Base-by-base conservation (phyloP, 2,888 invertebrate species). In the Aspidiotus destructor region DNA sequence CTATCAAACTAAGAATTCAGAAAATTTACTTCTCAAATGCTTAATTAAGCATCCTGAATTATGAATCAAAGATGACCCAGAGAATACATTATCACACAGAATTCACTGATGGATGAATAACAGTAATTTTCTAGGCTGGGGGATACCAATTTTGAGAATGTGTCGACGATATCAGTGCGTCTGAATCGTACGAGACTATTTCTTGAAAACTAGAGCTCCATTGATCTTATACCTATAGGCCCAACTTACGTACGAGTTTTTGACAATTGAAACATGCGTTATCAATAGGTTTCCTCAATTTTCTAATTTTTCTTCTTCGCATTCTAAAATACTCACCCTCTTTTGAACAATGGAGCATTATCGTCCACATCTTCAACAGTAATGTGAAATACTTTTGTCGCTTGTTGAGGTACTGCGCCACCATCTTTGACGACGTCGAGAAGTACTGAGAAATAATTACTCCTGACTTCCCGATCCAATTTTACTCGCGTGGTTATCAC, bases 341-440 rank as follows among this genome's bases (percentile, higher is more conserved):
- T 79, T 9, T 79, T 80, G 73, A 91, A 89, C 70, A 83, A 81
- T 0, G 90, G 89, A 71, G 84, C 84, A 74, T 90, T 88, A 75
- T 91, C 90, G 74, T 91, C 90, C 11, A 88, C 83, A 73, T 91
- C 90, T 3, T 83, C 80, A 0, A 89, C 81, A 62, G 81, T 79
- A 15, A 75, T 72, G 52, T 83, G 83, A 0, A 89, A 80, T 0
- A 88, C 83, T 63, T 87, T 80, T 0, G 88, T 86, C 0, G 85
- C 84, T 71, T 86, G 86, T 73, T 89, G 89, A 11, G 86, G 85
- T 0, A 90, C 89, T 60, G 84, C 82, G 0, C 92, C 92, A 70
- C 85, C 81, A 75, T 92, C 92, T 55, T 85, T 83, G 7, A 88
- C 90, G 28, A n/a, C n/a, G n/a, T n/a, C n/a, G n/a, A 86, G 82